phyloP scores from a whole-genome alignment of 1,140 invertebrate genomes.

The Drosophila pectinifera region DNA sequence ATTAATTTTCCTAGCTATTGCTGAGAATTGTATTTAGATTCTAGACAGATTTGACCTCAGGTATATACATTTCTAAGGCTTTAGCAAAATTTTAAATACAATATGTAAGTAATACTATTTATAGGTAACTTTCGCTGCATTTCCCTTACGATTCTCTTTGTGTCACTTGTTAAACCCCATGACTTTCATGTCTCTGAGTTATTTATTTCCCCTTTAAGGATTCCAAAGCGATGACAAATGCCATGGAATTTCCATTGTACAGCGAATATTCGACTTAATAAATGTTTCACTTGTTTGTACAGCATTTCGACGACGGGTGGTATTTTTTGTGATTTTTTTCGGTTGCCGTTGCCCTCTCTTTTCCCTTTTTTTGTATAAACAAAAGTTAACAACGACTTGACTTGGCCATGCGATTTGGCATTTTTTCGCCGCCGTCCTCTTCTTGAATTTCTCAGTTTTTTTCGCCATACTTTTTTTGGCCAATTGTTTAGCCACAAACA shows the following conservation, averaged over 20 bases:
- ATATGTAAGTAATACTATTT: background rate
- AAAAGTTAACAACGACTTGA: constrained; percentile 64
- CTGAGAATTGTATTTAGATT: background rate
- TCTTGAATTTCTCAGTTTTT: constrained; percentile 35
- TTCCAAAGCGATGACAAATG: constrained; percentile 21
- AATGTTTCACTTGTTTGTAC: constrained; percentile 75
- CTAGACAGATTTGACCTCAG: no score
- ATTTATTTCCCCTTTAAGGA: constrained; percentile 4
- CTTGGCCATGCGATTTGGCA: constrained; percentile 68
- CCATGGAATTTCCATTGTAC: constrained; percentile 14
- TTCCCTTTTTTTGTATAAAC: constrained; percentile 59
- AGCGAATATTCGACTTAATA: constrained; percentile 43
- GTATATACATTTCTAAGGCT: no score
- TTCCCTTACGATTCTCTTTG: background rate
- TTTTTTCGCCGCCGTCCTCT: constrained; percentile 49
- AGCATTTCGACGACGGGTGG: constrained; percentile 59
- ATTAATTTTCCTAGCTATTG: background rate
- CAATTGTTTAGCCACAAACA: constrained; percentile 71
- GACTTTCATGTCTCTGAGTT: constrained; percentile 11
- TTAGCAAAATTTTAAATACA: background rate
- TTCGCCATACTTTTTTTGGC: constrained; percentile 54
- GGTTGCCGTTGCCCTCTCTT: constrained; percentile 46
- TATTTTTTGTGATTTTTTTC: constrained; percentile 46
- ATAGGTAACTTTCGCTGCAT: background rate
- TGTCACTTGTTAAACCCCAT: background rate